phyloP scores from a whole-genome alignment of 2,797 vertebrate genomes.

The Myripristis jacobus region DNA sequence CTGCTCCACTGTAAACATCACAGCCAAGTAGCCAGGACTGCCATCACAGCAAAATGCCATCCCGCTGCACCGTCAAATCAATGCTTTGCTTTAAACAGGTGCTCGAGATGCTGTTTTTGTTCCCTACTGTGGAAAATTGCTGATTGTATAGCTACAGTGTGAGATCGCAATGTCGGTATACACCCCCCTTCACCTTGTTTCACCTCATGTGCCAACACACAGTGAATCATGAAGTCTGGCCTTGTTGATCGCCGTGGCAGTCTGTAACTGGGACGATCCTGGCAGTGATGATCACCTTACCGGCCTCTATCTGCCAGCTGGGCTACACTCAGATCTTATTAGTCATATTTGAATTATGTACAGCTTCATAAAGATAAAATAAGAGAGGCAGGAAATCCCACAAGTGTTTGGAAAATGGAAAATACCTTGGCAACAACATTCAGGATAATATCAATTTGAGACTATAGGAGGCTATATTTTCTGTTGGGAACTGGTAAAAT shows the following conservation, averaged over 20 bases:
- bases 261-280: background rate
- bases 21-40: constrained; percentile 9
- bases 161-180: background rate
- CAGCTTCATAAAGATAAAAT: background rate
- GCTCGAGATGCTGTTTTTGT: constrained; percentile 3
- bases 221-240: background rate
- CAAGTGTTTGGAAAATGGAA: constrained; percentile 24
- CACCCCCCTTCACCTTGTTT: background rate
- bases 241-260: background rate
- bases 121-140: constrained; percentile 12
- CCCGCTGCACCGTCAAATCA: constrained; percentile 18
- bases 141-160: constrained; percentile 24
- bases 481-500: constrained; percentile 21
- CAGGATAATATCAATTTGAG: constrained; percentile 4
- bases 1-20: constrained; percentile 11
- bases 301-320: no score
- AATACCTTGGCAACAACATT: constrained; percentile 8
- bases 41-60: constrained; percentile 27
- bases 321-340: no score
- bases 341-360: background rate
- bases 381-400: constrained; percentile 1
- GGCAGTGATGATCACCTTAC: background rate
- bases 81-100: constrained; percentile 12
- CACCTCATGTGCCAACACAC: constrained; percentile 15
- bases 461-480: constrained; percentile 22